Conservation (phyloP, 2,888 invertebrate genomes). For the Drosophila antonietae region DNA sequence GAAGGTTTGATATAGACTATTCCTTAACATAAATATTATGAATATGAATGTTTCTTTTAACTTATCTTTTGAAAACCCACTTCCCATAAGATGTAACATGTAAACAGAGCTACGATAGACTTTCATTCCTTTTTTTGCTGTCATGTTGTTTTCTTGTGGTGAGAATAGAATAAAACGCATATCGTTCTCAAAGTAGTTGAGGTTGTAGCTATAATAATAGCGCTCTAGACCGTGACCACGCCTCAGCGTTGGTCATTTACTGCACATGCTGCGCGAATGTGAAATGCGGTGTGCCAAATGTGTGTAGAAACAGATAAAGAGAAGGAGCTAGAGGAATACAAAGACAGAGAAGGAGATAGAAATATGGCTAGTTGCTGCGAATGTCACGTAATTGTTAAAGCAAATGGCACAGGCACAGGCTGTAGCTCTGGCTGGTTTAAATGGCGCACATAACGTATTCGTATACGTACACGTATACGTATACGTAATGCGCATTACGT, state of each 20-base stretch:
- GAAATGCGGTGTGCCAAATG: slow-evolving; percentile 29
- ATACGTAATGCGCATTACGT: slow-evolving; percentile 49
- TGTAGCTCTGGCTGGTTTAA: slow-evolving; percentile 20
- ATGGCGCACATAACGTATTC: slow-evolving; percentile 51
- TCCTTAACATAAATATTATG: no score
- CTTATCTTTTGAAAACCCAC: no score
- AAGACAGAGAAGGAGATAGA: neutral
- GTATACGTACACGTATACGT: slow-evolving; percentile 48
- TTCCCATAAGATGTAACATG: neutral
- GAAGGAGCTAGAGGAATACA: neutral
- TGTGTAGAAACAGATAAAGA: neutral
- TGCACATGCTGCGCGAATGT: slow-evolving; percentile 62
- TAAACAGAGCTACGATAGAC: neutral
- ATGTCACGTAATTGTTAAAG: slow-evolving; percentile 71
- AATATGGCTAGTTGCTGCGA: slow-evolving; percentile 2
- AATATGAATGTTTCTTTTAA: no score
- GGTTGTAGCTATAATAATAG: slow-evolving; percentile 4
- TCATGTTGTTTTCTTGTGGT: neutral
- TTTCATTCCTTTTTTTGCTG: neutral
- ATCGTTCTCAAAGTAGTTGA: neutral
- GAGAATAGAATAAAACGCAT: neutral
- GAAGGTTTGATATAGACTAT: no score
- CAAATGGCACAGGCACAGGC: slow-evolving; percentile 36
- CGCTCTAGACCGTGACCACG: slow-evolving; percentile 1
- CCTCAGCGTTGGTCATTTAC: slow-evolving; percentile 58